A percentile compares a stretch with the other conserved stretches of the same genome.
Evolutionary conservation across 1,140 invertebrate genomes (phyloP).

Genomic region (Zaprionus inermis): DNA sequence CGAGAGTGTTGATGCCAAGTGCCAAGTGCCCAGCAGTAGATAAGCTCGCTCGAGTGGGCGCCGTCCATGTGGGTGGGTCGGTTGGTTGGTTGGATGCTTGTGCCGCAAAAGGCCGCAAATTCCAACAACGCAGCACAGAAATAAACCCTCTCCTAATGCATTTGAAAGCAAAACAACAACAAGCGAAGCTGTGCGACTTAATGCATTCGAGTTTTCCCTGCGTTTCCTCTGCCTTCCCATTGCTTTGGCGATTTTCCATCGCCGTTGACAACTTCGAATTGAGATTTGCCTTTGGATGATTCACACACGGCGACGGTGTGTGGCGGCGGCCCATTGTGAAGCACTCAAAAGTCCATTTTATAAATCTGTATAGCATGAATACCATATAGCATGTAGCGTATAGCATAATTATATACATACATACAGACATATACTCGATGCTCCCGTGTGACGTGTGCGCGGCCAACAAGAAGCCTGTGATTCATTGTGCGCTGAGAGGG

Average conservation of each 20-base stretch:
- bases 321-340: conserved; percentile 38
- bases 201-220: conserved; percentile 47
- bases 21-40: conserved; percentile 36
- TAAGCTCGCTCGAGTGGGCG: conserved; percentile 71
- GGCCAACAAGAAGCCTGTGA: conserved; percentile 25
- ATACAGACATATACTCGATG: conserved; percentile 1
- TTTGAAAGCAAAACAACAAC: conserved; percentile 32
- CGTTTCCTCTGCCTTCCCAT: not conserved
- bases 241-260: conserved; percentile 12
- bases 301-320: conserved; percentile 42
- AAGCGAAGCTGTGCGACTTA: conserved; percentile 31
- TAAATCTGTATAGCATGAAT: conserved; percentile 43
- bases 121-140: conserved; percentile 32
- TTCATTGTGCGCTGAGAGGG: conserved; percentile 7
- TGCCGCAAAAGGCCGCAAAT: conserved; percentile 25
- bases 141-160: conserved; percentile 69
- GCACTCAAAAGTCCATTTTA: conserved; percentile 45
- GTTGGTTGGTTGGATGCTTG: conserved; percentile 46
- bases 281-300: conserved; percentile 52
- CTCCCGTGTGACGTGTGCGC: conserved; percentile 45
- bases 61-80: conserved; percentile 61
- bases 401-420: conserved; percentile 18
- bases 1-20: conserved; percentile 4
- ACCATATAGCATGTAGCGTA: conserved; percentile 12
- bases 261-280: conserved; percentile 67